A percentile compares a stretch with the other conserved stretches of the same genome.
These are phyloP conservation scores for Pseudomugil gertrudae DNA, from an alignment of 2,797 vertebrate genomes.

Conservation along the genomic window DNA sequence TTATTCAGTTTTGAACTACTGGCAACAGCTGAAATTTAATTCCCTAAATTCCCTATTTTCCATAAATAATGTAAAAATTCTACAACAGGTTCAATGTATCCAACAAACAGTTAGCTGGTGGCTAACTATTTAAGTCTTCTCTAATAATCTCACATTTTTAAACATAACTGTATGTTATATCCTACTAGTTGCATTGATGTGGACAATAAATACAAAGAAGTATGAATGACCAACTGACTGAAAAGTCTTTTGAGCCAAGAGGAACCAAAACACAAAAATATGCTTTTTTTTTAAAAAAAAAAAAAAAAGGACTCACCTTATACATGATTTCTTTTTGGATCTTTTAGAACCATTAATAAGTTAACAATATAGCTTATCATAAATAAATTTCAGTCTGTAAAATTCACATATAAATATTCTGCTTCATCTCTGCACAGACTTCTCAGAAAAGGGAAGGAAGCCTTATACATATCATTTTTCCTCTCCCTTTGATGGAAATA, in stretches of 20 bases:
- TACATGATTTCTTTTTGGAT: slow-evolving; percentile 49
- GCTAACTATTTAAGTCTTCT: slow-evolving; percentile 37
- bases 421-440: slow-evolving; percentile 47
- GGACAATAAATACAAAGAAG: slow-evolving; percentile 41
- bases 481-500: slow-evolving; percentile 47
- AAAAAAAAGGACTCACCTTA: slow-evolving; percentile 50
- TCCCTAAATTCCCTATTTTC: slow-evolving; percentile 5
- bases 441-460: slow-evolving; percentile 42
- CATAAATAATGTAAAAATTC: slow-evolving; percentile 23
- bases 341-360: slow-evolving; percentile 69
- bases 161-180: slow-evolving; percentile 31
- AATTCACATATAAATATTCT: slow-evolving; percentile 77
- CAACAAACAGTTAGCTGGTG: slow-evolving; percentile 12
- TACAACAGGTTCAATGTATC: slow-evolving; percentile 24
- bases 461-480: slow-evolving; percentile 23
- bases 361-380: slow-evolving; percentile 78
- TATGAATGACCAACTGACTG: slow-evolving; percentile 31
- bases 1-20: slow-evolving; percentile 20
- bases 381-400: slow-evolving; percentile 76
- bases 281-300: too few species aligned
- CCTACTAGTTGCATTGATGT: slow-evolving; percentile 35
- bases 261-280: slow-evolving; percentile 47
- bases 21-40: slow-evolving; percentile 24
- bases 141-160: slow-evolving; percentile 23
- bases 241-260: slow-evolving; percentile 24